Percentiles rank a stretch among this genome's conserved stretches.
Conservation (phyloP, 2,888 invertebrate species). For the Zaprionus obscuricornis region DNA sequence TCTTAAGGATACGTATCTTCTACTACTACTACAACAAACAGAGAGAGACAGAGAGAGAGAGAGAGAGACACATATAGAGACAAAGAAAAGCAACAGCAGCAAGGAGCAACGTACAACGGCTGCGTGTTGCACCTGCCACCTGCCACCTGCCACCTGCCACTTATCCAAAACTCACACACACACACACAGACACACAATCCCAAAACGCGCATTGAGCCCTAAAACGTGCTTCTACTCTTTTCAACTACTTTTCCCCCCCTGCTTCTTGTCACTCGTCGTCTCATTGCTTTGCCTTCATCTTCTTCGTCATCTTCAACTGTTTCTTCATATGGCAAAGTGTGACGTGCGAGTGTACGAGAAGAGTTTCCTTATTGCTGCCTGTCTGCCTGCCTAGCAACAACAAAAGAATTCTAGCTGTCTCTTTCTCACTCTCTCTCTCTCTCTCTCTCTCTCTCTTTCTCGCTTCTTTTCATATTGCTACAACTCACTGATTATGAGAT, state of each 20-base stretch:
- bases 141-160: neutral
- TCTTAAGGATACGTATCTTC: slow-evolving; percentile 37
- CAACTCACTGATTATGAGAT: slow-evolving; percentile 55
- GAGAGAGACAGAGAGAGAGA: no score
- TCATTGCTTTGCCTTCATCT: no score
- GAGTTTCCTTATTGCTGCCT: no score
- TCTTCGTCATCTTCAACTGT: no score
- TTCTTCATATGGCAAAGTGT: no score
- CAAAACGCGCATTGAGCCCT: no score
- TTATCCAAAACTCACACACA: slow-evolving; percentile 9
- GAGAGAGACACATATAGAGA: slow-evolving; percentile 7
- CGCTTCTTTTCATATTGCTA: neutral
- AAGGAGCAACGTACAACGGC: slow-evolving; percentile 34
- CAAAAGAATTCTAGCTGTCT: no score
- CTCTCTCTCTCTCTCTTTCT: neutral
- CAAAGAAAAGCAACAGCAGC: neutral
- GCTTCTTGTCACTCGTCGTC: no score
- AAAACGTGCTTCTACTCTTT: no score
- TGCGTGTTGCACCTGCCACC: slow-evolving; percentile 61
- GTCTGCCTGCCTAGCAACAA: slow-evolving; percentile 2
- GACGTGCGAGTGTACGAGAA: no score
- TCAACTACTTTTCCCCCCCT: no score
- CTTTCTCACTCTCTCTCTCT: neutral
- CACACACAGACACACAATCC: neutral
- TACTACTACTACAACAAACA: no score